Conservation (phyloP, 2,888 invertebrate species). For the Nephrocerus scutellatus region DNA sequence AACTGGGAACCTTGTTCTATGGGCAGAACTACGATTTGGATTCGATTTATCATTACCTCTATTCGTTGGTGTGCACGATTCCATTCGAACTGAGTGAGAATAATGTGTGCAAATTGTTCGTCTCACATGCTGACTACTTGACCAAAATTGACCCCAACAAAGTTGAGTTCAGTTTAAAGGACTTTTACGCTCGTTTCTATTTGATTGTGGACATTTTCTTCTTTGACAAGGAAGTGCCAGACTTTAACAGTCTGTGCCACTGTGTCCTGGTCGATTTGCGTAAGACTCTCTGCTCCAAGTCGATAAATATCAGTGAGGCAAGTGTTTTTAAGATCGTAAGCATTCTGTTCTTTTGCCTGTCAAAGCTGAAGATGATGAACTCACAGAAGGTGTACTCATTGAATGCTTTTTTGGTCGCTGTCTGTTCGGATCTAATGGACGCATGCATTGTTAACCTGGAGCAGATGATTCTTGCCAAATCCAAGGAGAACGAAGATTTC, state of each 20-base stretch:
- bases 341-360: conserved; percentile 73
- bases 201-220: conserved; percentile 50
- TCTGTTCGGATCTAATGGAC: conserved; percentile 56
- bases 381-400: conserved; percentile 75
- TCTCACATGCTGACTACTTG: conserved; percentile 59
- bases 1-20: conserved; percentile 80
- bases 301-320: conserved; percentile 53
- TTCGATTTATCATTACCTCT: conserved; percentile 83
- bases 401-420: conserved; percentile 76
- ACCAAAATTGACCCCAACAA: conserved; percentile 50
- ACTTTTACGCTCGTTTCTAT: conserved; percentile 51
- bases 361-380: conserved; percentile 65
- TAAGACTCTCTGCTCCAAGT: conserved; percentile 60
- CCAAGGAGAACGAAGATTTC: conserved; percentile 42
- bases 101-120: conserved; percentile 70
- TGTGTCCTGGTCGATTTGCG: conserved; percentile 66
- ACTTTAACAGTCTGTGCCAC: conserved; percentile 62
- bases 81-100: conserved; percentile 87
- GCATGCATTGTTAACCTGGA: conserved; percentile 50
- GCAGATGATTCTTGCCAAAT: conserved; percentile 39
- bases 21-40: conserved; percentile 76
- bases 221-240: conserved; percentile 53
- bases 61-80: conserved; percentile 69
- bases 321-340: conserved; percentile 76
- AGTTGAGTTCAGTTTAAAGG: conserved; percentile 46